Base-by-base conservation (phyloP, 2,888 invertebrate species). In the Drosophila parthenogenetica region DNA sequence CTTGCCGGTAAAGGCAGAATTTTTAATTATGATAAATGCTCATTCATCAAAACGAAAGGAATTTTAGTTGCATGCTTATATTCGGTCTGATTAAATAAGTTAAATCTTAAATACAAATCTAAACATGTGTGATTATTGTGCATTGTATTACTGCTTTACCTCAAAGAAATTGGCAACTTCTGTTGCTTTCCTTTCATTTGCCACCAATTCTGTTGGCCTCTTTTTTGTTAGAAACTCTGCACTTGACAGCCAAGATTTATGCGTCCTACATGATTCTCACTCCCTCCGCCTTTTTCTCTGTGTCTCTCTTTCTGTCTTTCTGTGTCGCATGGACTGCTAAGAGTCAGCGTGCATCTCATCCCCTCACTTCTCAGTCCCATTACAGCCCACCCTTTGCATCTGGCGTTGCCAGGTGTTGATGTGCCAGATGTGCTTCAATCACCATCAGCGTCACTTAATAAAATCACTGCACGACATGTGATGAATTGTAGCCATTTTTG, bases 21-120 rank as follows among this genome's bases (percentile, higher is more conserved):
- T 87, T 87, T 89, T 87, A 88, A 87, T 87, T 87, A 89, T 89
- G 84, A 89, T 86, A 84, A 87, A 87, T 86, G 89, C 72, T 62
- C 84, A 86, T 85, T 88, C 87, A 88, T 88, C 83, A 88, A 86
- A 86, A 58, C 62, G 64, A 72, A 83, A 80, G 78, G 70, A 73
- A 76, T 81, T 84, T 73, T 69, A 64, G 74, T 81, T 84, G 87
- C 79, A 85, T 84, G 78, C 58, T 76, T 73, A 62, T 79, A 67
- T 67, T 55, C 2, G 29, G 7, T 8, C 37, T 40, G 53, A 72
- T 66, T 54, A 10, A 32, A 29, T 54, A 40, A 57, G 19, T 37
- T 22, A 50, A 39, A 19, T 46, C 19, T 35, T 16, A 35, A 37
- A 49, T 46, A 45, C 8, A 58, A 22, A 22, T 17, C 45, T 50